Conservation (phyloP, 2,888 invertebrate genomes). For the Synanthedon andrenaeformis region DNA sequence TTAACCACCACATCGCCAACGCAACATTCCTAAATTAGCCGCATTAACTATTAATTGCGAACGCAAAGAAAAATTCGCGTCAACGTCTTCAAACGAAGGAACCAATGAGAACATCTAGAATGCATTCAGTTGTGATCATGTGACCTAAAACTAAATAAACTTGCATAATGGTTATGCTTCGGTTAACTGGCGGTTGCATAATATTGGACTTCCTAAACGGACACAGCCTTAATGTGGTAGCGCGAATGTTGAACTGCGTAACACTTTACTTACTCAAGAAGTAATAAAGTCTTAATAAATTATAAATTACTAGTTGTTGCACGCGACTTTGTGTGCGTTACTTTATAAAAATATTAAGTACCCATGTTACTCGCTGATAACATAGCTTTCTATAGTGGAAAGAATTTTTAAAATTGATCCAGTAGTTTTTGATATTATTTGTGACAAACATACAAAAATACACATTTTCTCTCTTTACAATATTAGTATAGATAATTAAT, state of each 20-base stretch:
- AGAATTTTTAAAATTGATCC: background rate
- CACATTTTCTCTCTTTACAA: background rate
- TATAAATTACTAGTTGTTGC: too few species aligned
- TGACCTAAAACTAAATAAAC: background rate
- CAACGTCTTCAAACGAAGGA: background rate
- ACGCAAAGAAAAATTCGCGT: background rate
- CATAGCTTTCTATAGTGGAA: too few species aligned
- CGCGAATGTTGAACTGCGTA: background rate
- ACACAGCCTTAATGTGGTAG: constrained; percentile 19
- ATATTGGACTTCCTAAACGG: constrained; percentile 31
- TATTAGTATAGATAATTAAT: too few species aligned
- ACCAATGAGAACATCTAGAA: background rate
- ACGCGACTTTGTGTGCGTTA: too few species aligned
- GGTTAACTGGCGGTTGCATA: constrained; percentile 21
- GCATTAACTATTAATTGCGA: constrained; percentile 16
- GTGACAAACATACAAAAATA: background rate
- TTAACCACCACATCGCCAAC: constrained; percentile 13
- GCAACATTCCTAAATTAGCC: constrained; percentile 12
- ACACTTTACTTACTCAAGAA: background rate
- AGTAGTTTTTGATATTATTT: background rate
- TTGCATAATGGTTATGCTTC: background rate
- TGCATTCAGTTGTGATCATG: background rate
- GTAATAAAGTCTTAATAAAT: too few species aligned
- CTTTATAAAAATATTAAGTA: too few species aligned
- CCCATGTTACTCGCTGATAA: too few species aligned